Evolutionary conservation across 1,140 invertebrate genomes (phyloP).

Genomic region (Semibalanus balanoides): DNA sequence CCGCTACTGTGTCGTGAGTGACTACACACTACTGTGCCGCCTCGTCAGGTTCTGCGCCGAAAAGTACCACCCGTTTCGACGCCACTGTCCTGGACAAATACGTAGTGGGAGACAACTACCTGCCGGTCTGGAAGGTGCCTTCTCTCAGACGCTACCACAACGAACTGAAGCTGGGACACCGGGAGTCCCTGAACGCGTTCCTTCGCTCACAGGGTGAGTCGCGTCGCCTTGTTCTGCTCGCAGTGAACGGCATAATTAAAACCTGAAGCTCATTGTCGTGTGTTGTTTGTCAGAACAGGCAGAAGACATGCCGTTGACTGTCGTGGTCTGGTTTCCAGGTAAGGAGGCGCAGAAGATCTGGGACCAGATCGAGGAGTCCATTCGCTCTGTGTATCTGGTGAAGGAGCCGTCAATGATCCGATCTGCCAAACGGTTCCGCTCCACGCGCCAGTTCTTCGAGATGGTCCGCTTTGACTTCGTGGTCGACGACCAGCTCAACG

Average conservation of each 20-base stretch:
- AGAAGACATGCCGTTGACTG: too few species aligned
- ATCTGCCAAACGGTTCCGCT: conserved; percentile 32
- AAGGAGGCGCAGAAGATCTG: conserved; percentile 39
- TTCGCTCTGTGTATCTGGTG: conserved; percentile 50
- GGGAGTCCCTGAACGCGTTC: conserved; percentile 65
- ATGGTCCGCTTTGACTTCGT: conserved; percentile 87
- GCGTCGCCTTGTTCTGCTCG: too few species aligned
- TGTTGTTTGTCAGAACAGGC: too few species aligned
- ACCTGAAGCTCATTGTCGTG: too few species aligned
- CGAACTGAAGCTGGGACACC: conserved; percentile 66
- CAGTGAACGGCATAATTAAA: too few species aligned
- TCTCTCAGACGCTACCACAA: conserved; percentile 62
- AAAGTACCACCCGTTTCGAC: conserved; percentile 89
- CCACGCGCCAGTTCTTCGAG: conserved; percentile 74
- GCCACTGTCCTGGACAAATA: conserved; percentile 67
- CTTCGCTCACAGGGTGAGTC: conserved; percentile 18
- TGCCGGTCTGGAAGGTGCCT: conserved; percentile 85
- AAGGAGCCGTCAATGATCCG: conserved; percentile 50
- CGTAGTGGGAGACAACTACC: conserved; percentile 85
- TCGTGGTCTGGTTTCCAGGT: too few species aligned
- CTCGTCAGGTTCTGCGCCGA: conserved; percentile 66
- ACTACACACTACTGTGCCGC: conserved; percentile 11
- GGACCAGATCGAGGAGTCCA: conserved; percentile 62
- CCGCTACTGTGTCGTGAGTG: too few species aligned
- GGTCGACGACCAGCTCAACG: conserved; percentile 70